Conservation (phyloP, 2,888 invertebrate genomes). For the Tineola bisselliella region DNA sequence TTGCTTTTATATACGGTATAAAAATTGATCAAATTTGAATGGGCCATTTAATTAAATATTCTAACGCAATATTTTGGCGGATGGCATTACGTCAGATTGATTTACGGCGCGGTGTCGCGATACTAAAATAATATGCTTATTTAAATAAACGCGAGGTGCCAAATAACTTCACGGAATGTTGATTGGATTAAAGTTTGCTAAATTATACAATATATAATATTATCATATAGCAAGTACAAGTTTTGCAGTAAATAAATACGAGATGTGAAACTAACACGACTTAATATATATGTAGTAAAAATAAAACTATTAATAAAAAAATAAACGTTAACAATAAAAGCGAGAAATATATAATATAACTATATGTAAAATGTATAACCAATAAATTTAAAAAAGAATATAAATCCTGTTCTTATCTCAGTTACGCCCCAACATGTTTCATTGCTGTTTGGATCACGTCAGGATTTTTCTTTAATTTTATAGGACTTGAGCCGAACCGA, state of each 20-base stretch:
- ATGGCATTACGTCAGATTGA: neutral
- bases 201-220: too few species aligned
- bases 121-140: constrained; percentile 30
- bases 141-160: constrained; percentile 34
- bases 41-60: neutral
- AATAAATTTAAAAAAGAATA: neutral
- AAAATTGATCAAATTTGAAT: neutral
- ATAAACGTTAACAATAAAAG: neutral
- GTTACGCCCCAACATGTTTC: constrained; percentile 21
- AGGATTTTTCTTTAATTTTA: constrained; percentile 1
- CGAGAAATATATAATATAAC: constrained; percentile 13
- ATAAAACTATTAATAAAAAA: too few species aligned
- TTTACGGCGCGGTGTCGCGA: neutral
- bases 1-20: neutral
- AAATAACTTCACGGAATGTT: constrained; percentile 48
- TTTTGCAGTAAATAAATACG: too few species aligned
- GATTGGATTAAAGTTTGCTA: constrained; percentile 24
- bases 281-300: too few species aligned
- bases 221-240: too few species aligned
- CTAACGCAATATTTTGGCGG: neutral
- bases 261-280: too few species aligned
- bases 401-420: constrained; percentile 21
- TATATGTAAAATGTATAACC: neutral
- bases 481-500: constrained; percentile 17
- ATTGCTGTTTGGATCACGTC: constrained; percentile 1